Conservation (phyloP, 2,888 invertebrate genomes). For the Caenorhabditis panamensis region DNA sequence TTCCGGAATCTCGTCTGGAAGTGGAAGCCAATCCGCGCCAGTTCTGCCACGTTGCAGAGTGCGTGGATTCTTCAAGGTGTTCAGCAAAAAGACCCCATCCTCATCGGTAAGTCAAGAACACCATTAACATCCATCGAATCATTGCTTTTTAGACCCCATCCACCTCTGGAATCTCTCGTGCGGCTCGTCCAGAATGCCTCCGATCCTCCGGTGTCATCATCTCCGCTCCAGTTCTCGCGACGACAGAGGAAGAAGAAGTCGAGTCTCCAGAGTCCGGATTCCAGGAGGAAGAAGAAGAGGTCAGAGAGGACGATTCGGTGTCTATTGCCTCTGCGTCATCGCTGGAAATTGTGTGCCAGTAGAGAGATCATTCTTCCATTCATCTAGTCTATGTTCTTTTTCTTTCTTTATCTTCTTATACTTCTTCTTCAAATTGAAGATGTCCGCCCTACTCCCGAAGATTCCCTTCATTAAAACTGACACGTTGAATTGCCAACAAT, state of each 20-base stretch:
- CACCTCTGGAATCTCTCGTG: constrained; percentile 31
- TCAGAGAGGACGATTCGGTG: constrained; percentile 68
- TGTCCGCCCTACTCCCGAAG: neutral
- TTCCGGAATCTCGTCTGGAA: neutral
- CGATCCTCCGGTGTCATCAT: constrained; percentile 55
- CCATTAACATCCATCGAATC: neutral
- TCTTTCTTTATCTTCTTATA: neutral
- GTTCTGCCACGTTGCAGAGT: constrained; percentile 24
- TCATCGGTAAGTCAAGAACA: constrained; percentile 21
- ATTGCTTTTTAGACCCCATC: constrained; percentile 17
- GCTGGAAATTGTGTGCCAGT: constrained; percentile 71
- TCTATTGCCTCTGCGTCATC: constrained; percentile 72
- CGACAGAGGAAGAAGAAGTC: constrained; percentile 62
- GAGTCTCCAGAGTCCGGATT: constrained; percentile 73
- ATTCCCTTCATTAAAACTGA: constrained; percentile 9
- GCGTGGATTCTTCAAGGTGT: constrained; percentile 44
- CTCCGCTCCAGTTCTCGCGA: constrained; percentile 54
- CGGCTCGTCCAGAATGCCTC: constrained; percentile 66
- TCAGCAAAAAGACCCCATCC: constrained; percentile 25
- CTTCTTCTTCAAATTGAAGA: constrained; percentile 52
- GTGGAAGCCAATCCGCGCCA: constrained; percentile 20
- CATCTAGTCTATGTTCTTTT: constrained; percentile 17
- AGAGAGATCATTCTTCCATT: neutral
- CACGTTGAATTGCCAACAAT: no score
- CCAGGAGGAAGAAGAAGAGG: constrained; percentile 28